phyloP scores from a whole-genome alignment of 1,140 invertebrate genomes.

The Daktulosphaira vitifoliae region DNA sequence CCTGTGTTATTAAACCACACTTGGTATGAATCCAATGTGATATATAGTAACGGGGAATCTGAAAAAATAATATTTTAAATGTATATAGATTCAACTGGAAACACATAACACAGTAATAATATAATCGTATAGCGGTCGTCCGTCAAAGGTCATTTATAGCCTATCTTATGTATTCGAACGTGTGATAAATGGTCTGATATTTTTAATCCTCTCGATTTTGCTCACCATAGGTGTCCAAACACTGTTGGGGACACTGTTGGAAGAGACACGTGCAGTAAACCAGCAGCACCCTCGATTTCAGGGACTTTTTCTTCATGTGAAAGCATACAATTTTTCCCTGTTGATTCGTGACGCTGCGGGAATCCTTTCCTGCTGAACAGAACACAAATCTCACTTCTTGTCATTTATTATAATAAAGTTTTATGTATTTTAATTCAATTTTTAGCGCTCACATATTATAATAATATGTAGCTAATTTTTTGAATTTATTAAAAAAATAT shows the following conservation, averaged over 20 bases:
- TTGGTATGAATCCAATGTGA: too few relatives aligned
- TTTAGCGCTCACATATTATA: not conserved
- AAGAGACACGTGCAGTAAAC: not conserved
- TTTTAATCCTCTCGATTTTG: slow-evolving; percentile 4
- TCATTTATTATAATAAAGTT: not conserved
- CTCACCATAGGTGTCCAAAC: slow-evolving; percentile 13
- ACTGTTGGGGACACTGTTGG: not conserved
- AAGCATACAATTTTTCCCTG: not conserved
- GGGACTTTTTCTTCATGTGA: not conserved
- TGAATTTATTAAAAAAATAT: too few relatives aligned
- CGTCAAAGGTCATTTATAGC: slow-evolving; percentile 12
- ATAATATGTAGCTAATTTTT: too few relatives aligned
- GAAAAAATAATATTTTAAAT: too few relatives aligned
- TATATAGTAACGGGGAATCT: too few relatives aligned
- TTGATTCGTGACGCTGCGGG: not conserved
- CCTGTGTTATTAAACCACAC: too few relatives aligned
- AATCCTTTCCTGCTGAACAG: not conserved
- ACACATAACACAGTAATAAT: too few relatives aligned
- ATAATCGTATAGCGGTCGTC: not conserved
- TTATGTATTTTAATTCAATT: slow-evolving; percentile 13
- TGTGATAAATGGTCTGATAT: slow-evolving; percentile 3
- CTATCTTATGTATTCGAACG: not conserved
- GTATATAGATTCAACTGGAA: too few relatives aligned
- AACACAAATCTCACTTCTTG: not conserved
- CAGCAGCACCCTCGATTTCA: not conserved